Evolutionary conservation across 53 echinoderm and acorn worm species (phyloP).

Genomic region (Apostichopus leukothele): DNA sequence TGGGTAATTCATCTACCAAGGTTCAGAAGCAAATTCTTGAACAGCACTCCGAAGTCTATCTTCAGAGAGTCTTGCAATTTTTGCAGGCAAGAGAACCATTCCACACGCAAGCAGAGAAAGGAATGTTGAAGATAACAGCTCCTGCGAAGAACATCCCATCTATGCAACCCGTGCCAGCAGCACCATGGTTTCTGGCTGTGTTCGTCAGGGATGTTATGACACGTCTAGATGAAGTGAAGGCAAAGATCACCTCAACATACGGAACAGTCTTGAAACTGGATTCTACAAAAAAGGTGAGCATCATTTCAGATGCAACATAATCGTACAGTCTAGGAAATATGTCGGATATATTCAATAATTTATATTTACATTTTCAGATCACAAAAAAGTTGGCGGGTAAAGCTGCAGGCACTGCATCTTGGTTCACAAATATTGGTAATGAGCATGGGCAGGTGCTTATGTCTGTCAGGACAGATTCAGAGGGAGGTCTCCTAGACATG

Average conservation of each 20-base stretch:
- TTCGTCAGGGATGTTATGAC: constrained; percentile 69
- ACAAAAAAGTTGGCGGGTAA: constrained; percentile 26
- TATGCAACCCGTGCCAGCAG: constrained; percentile 54
- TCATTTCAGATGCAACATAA: neutral
- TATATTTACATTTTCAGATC: constrained; percentile 6
- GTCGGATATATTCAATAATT: neutral
- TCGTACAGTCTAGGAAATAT: neutral
- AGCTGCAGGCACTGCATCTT: constrained; percentile 56
- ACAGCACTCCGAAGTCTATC: neutral
- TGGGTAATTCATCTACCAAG: constrained; percentile 57
- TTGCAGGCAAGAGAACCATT: constrained; percentile 44
- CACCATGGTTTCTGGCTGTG: constrained; percentile 65
- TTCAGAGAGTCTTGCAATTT: constrained; percentile 50
- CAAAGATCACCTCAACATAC: constrained; percentile 56
- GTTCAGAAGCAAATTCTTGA: constrained; percentile 53
- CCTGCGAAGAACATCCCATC: constrained; percentile 22
- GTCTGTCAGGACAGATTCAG: constrained; percentile 65
- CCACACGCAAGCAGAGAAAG: constrained; percentile 32
- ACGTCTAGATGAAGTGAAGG: constrained; percentile 60
- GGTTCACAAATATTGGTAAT: constrained; percentile 78
- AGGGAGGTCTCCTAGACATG: constrained; percentile 63
- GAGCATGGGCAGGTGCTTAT: constrained; percentile 74
- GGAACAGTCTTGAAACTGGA: constrained; percentile 60
- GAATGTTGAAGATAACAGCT: neutral
- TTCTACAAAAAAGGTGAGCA: constrained; percentile 50